Conservation (phyloP, 2,888 invertebrate genomes). For the Linyphia triangularis region DNA sequence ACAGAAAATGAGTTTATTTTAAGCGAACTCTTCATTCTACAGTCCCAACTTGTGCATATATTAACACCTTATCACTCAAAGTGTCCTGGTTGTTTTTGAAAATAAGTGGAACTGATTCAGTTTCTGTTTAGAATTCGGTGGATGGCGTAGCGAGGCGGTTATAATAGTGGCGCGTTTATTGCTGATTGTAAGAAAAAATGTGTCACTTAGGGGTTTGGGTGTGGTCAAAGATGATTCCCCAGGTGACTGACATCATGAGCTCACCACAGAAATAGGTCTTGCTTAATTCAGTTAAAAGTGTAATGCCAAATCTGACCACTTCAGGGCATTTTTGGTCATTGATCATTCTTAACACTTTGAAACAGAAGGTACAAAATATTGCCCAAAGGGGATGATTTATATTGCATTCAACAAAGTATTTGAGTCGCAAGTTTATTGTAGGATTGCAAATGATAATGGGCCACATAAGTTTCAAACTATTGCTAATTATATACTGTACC, state of each 20-base stretch:
- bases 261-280: slow-evolving; percentile 28
- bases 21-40: slow-evolving; percentile 25
- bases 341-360: too few species aligned
- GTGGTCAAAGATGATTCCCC: slow-evolving; percentile 71
- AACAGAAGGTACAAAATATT: too few species aligned
- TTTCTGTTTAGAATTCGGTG: slow-evolving; percentile 39
- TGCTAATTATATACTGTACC: too few species aligned
- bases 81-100: slow-evolving; percentile 1
- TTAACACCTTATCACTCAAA: slow-evolving; percentile 53
- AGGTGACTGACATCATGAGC: slow-evolving; percentile 41
- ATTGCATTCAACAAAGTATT: too few species aligned
- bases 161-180: slow-evolving; percentile 48
- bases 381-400: too few species aligned
- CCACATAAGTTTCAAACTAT: too few species aligned
- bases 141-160: not conserved
- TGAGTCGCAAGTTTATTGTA: too few species aligned
- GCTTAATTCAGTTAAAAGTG: slow-evolving; percentile 13
- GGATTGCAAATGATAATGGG: too few species aligned
- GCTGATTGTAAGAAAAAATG: slow-evolving; percentile 44
- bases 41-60: slow-evolving; percentile 17
- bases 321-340: slow-evolving; percentile 23
- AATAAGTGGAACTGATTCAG: slow-evolving; percentile 30
- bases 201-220: slow-evolving; percentile 60
- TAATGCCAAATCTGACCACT: not conserved
- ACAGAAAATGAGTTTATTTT: not conserved